A percentile compares a stretch with the other conserved stretches of the same genome.
Evolutionary conservation across 2,888 invertebrate species (phyloP).

Genomic region (Biston betularia): DNA sequence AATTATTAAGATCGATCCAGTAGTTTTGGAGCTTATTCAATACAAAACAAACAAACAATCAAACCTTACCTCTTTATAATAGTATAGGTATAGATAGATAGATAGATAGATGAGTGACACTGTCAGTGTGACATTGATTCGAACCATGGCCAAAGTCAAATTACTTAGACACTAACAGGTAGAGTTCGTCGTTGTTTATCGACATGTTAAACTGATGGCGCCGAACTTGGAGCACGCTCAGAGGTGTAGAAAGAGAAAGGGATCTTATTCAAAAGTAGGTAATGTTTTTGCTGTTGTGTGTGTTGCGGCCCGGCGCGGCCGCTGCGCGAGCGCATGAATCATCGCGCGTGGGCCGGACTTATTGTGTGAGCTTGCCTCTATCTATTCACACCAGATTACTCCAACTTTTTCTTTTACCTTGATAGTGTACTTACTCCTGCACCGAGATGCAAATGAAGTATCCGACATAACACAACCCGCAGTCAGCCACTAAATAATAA

Average conservation of each 20-base stretch:
- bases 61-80: too few relatives aligned
- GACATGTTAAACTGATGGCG: conserved; percentile 68
- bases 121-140: conserved; percentile 52
- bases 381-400: conserved; percentile 72
- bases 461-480: conserved; percentile 36
- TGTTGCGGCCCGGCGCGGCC: conserved; percentile 66
- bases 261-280: conserved; percentile 85
- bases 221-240: conserved; percentile 68
- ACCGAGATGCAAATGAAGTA: conserved; percentile 41
- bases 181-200: conserved; percentile 61
- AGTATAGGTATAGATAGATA: too few relatives aligned
- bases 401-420: conserved; percentile 72
- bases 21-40: too few relatives aligned
- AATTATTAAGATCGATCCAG: too few relatives aligned
- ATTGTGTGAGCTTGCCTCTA: conserved; percentile 71
- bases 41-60: too few relatives aligned
- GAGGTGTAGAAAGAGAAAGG: conserved; percentile 85
- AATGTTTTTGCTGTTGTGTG: conserved; percentile 81
- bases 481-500: conserved; percentile 35
- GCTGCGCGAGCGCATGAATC: conserved; percentile 75
- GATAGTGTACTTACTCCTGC: conserved; percentile 50
- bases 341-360: conserved; percentile 81
- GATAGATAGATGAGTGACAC: conserved; percentile 38
- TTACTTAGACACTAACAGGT: conserved; percentile 51
- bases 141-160: conserved; percentile 61